A percentile compares a stretch with the other conserved stretches of the same genome.
phyloP scores from a whole-genome alignment of 2,888 invertebrate genomes.

The Gastracanthus pulcherrimus region DNA sequence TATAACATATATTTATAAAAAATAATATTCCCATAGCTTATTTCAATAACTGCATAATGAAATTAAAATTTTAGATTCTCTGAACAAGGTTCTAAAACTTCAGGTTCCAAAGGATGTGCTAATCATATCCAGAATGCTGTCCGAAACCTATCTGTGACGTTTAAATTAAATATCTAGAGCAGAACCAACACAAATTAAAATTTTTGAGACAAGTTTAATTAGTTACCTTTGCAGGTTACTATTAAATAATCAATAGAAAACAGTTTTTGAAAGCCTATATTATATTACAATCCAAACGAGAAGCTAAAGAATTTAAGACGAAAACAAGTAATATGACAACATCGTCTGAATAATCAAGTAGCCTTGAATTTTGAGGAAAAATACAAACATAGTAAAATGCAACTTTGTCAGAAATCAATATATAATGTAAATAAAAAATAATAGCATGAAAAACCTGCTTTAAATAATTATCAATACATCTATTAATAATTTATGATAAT shows the following conservation, averaged over 20 bases:
- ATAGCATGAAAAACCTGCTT: background rate
- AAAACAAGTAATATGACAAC: background rate
- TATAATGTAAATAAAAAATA: background rate
- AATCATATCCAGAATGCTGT: constrained; percentile 46
- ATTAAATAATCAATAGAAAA: no score
- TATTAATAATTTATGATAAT: background rate
- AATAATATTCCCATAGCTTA: no score
- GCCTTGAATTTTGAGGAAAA: background rate
- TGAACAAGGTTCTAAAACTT: background rate
- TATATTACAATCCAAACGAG: background rate
- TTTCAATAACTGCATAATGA: no score
- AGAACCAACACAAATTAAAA: no score
- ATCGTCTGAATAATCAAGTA: background rate
- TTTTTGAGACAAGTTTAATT: no score
- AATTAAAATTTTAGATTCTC: no score
- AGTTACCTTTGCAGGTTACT: no score
- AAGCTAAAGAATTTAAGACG: background rate
- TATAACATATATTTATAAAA: no score
- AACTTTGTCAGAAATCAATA: background rate
- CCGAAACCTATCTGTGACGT: constrained; percentile 28
- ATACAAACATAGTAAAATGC: background rate
- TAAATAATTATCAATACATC: background rate
- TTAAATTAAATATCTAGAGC: background rate
- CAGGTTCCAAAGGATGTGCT: constrained; percentile 17
- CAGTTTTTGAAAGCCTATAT: no score